A percentile compares a stretch with the other conserved stretches of the same genome.
phyloP scores from a whole-genome alignment of 2,113 vertebrate genomes.

The Rhizomys pruinosus region DNA sequence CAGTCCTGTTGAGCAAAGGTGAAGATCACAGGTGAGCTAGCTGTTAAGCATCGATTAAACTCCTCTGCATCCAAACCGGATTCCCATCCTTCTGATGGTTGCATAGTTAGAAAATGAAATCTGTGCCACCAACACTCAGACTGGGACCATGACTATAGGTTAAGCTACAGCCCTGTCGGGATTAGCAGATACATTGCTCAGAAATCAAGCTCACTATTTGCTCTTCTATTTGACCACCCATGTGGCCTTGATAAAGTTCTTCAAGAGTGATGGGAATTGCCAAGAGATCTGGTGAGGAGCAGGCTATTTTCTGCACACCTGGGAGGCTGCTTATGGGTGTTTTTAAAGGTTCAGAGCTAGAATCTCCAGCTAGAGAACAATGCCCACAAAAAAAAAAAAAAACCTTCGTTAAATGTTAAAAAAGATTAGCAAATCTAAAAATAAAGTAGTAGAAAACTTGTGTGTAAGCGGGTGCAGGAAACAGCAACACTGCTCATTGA shows the following conservation, averaged over 20 bases:
- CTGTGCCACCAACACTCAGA: not conserved
- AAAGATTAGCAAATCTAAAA: constrained; percentile 82
- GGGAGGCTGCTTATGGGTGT: constrained; percentile 52
- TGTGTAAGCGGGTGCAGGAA: constrained; percentile 81
- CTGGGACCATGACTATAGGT: not conserved
- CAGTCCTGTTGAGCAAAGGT: not conserved
- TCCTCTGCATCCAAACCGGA: not conserved
- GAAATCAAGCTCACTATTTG: constrained; percentile 71
- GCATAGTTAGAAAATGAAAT: not conserved
- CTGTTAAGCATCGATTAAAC: too few relatives aligned
- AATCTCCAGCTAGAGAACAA: constrained; percentile 63
- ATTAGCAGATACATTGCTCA: not conserved
- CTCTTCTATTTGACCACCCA: constrained; percentile 70
- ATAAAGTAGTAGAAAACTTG: constrained; percentile 74
- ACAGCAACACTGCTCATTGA: constrained; percentile 87
- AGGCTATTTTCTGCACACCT: not conserved
- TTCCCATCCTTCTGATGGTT: not conserved
- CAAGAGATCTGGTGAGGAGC: constrained; percentile 19
- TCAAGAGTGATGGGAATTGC: constrained; percentile 48
- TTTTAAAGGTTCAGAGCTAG: constrained; percentile 73
- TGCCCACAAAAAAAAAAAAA: constrained; percentile 61
- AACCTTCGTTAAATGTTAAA: constrained; percentile 80
- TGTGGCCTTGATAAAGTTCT: constrained; percentile 72
- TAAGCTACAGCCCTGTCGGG: not conserved
- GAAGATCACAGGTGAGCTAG: too few relatives aligned